Evolutionary conservation across 2,797 vertebrate species (phyloP), one percentile per base, ranked within the genome.

Genomic region (Zenarchopterus dispar): DNA sequence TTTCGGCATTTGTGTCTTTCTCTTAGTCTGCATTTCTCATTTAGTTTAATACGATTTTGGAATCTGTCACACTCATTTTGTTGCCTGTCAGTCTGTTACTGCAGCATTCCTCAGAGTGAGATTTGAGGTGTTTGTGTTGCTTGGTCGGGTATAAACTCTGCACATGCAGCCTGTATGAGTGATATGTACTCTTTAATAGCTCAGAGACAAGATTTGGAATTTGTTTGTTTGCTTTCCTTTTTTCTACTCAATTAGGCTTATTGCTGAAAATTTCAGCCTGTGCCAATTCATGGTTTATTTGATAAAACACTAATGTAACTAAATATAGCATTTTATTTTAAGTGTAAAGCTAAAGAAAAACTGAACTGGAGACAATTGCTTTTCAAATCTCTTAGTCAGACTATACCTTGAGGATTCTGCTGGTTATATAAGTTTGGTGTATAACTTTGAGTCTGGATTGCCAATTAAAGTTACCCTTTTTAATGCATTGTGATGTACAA

Each of bases 31-130:
- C 74, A 62, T 84, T 85, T 90, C 77, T 87, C 81, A 82, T 88
- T 91, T 86, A 87, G 74, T 88, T 90, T 92, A 93, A 93, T 93
- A 86, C 77, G 79, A 91, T 92, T 93, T 93, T 73, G 62, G 81
- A 92, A 91, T 90, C 71, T 93, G 92, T 91, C 93, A 91, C 77
- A 86, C 81, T 73, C 67, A 81, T 85, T 92, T 90, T 92, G 88
- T 87, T 88, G 83, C 88, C 80, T 88, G 89, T 93, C 93, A 92
- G 60, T 92, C 80, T 82, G 72, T 75, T 70, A 67, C 73, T 69
- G 73, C 70, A 67, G 84, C 81, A 83, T 83, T 84, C 69, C 75
- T 81, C 73, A 64, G 55, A 58, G 72, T 69, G 67, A 84, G 78
- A 83, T 88, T 84, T 77, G 73, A 84, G 77, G 70, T 83, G 86